These are phyloP conservation scores for Menura novaehollandiae DNA, from an alignment of 2,113 vertebrate species.

Conservation along the genomic window DNA sequence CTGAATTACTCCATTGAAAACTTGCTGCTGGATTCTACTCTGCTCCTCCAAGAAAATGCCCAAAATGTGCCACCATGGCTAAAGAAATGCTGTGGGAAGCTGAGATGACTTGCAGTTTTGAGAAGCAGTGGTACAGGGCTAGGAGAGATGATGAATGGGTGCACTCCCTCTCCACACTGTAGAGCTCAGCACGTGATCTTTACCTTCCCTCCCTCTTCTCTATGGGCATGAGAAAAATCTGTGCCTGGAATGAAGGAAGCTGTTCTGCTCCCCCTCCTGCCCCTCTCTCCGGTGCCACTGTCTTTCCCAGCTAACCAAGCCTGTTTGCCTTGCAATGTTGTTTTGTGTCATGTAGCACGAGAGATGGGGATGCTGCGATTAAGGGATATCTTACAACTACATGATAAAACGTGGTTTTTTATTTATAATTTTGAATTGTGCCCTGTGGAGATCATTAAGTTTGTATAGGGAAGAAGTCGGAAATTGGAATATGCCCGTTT, in stretches of 20 bases:
- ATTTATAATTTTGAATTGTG: neutral
- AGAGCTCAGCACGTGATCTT: neutral
- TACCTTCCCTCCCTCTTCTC: neutral
- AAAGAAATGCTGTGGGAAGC: neutral
- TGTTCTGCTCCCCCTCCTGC: neutral
- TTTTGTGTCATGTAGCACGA: neutral
- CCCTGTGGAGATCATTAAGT: neutral
- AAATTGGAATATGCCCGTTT: neutral
- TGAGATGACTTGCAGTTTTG: slow-evolving; percentile 55
- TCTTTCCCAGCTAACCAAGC: neutral
- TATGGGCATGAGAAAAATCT: neutral
- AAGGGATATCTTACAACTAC: neutral
- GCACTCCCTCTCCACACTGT: rapidly evolving
- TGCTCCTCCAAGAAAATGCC: neutral
- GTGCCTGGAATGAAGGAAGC: neutral
- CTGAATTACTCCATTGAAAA: neutral
- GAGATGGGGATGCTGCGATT: neutral
- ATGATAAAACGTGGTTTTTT: neutral
- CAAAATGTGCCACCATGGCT: neutral
- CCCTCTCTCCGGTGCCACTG: neutral
- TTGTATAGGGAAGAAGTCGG: neutral
- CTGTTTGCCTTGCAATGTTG: neutral
- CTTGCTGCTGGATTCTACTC: neutral
- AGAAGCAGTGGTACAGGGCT: neutral
- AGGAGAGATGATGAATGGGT: neutral